Base-by-base conservation (phyloP, 2,888 invertebrate species). In the Habrosyne pyritoides region DNA sequence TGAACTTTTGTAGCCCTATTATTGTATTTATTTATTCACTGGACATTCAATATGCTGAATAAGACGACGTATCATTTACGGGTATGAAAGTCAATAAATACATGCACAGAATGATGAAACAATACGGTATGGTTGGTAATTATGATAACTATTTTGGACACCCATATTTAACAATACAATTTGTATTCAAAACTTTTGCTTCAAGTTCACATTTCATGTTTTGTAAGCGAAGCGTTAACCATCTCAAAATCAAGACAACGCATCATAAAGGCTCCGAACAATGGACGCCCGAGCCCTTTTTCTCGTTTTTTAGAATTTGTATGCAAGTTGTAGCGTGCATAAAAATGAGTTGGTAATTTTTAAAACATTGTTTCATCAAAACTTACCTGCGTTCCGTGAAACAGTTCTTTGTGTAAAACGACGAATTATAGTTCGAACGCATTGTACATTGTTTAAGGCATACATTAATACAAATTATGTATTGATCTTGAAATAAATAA, bases 211-310 rank as follows among this genome's bases (percentile, higher is more conserved):
- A 53, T 55, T 60, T 52, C 59, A 42, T 58, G 53, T 58, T 67
- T 81, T 78, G 76, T 77, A 83, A 76, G 72, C 79, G 64, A 66
- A 64, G 63, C 75, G 67, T 70, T 75, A 71, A 70, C 77, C 69
- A 72, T 61, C 63, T 63, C 74, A 64, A 74, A 75, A 81, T 74
- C 67, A 67, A 81, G 71, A 78, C 73, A 74, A 61, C 63, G 67
- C 60, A 54, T 57, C 63, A 50, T 56, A 56, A 61, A 60, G 53
- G 56, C 52, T 52, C 55, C 51, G 64, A 81, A 84, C 85, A 86
- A 86, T 82, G 68, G 72, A 47, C 54, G 54, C 57, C 30, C 53
- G 53, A 62, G 59, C 60, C 63, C 61, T 60, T 73, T 71, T 77
- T 77, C 62, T 65, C 64, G 52, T 56, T 70, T 76, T 77, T 72